Percentiles rank a stretch among this genome's conserved stretches.
Evolutionary conservation across 2,888 invertebrate species (phyloP).

Genomic region (Timandra comae): DNA sequence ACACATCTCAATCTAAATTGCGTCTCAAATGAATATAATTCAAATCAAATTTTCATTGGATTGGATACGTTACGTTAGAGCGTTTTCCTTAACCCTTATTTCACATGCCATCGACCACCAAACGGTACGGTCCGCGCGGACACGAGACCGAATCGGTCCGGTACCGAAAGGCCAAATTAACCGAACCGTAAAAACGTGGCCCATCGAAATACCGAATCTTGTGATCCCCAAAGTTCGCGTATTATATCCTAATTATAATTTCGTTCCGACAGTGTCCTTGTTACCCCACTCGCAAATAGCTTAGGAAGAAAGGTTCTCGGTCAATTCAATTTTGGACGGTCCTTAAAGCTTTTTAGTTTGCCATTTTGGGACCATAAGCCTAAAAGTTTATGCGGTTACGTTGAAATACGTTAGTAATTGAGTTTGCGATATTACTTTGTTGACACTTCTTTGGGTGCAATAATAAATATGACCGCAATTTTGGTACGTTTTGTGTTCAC

Average conservation of each 20-base stretch:
- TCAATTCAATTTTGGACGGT: constrained; percentile 60
- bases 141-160: constrained; percentile 5
- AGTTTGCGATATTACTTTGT: constrained; percentile 1
- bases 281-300: constrained; percentile 64
- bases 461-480: no score
- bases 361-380: constrained; percentile 44
- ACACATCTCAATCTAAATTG: no score
- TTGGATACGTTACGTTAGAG: background rate
- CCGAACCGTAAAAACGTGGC: constrained; percentile 35
- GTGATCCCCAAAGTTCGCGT: constrained; percentile 54
- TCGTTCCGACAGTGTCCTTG: constrained; percentile 53
- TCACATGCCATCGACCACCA: background rate
- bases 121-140: background rate
- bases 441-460: background rate
- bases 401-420: constrained; percentile 1
- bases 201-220: constrained; percentile 30
- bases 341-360: constrained; percentile 59
- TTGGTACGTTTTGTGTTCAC: no score
- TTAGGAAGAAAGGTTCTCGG: constrained; percentile 57
- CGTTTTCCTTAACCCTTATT: background rate
- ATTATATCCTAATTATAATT: constrained; percentile 67
- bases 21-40: no score
- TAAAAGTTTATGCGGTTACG: constrained; percentile 35
- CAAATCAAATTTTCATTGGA: background rate
- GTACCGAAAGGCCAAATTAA: constrained; percentile 29